phyloP scores from a whole-genome alignment of 2,113 vertebrate genomes.

The Setophaga kirtlandii region DNA sequence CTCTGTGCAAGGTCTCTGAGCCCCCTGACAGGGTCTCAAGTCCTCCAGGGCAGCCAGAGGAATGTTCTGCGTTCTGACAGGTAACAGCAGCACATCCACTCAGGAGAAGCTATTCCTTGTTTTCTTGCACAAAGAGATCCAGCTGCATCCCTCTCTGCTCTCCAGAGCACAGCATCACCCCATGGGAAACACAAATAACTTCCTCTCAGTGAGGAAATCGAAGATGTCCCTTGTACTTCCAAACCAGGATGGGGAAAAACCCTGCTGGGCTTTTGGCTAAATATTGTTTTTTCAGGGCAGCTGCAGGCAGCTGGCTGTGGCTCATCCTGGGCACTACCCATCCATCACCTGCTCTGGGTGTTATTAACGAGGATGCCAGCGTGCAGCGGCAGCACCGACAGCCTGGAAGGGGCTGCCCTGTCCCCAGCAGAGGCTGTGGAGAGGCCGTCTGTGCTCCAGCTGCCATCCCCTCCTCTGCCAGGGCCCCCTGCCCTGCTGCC shows the following conservation, averaged over 20 bases:
- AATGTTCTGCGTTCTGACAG: no score
- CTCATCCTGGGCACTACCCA: not conserved
- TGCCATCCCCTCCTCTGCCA: not conserved
- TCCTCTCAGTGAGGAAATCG: rapidly evolving
- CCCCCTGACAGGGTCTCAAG: no score
- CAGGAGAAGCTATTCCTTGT: not conserved
- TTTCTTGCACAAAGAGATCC: not conserved
- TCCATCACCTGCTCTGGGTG: not conserved
- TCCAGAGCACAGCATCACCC: not conserved
- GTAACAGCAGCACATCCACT: not conserved
- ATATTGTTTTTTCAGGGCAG: not conserved
- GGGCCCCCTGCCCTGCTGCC: not conserved
- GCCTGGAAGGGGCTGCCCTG: not conserved
- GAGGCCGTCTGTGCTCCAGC: constrained; percentile 15
- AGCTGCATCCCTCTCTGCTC: not conserved
- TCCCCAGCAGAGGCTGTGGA: not conserved
- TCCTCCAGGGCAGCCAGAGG: no score
- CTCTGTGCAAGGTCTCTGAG: no score
- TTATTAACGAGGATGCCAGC: not conserved
- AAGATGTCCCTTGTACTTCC: not conserved
- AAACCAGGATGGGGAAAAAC: not conserved
- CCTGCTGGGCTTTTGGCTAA: not conserved
- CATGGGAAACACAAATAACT: not conserved
- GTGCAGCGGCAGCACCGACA: not conserved
- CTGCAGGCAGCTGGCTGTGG: not conserved